Evolutionary conservation across 2,113 vertebrate species (phyloP), one percentile per base, ranked within the genome.

Genomic region (Thalassarche chlororhynchos): DNA sequence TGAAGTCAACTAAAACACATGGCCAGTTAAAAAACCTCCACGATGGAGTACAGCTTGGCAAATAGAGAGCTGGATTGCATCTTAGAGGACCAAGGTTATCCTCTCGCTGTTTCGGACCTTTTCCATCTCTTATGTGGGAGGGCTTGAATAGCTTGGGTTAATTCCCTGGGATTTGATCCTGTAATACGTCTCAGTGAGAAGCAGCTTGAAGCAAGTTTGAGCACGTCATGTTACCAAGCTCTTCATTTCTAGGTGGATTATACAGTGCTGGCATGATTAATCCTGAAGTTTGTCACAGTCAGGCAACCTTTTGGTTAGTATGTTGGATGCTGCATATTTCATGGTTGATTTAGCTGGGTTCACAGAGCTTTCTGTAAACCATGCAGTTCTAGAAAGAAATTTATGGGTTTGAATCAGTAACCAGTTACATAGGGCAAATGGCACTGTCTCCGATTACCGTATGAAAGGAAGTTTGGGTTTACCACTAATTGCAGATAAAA

Each of bases 401-500:
- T 69, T 90, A 93, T 72, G 70, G 62, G 29, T 89, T 93, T 77
- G 62, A 81, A 81, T 83, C 64, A 52, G 25, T 32, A 96, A 84
- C 79, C 84, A 83, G 84, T 84, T 97, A 95, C 55, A 71, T 1
- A 85, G 83, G 85, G 83, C 44, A 92, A 96, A 78, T 69, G 92
- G 70, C 29, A 83, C 61, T 85, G 65, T 84, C 92, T 94, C 79
- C 8, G 5, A 86, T 97, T 96, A 95, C 89, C 0, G 6, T 55
- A 95, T 55, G 68, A 90, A 97, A 89, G 93, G 95, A 98, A 96
- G 82, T 79, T 90, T 96, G 92, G 91, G 93, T 95, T 96, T 96
- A 97, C 95, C 94, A 93, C 95, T 96, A 96, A 96, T 81, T 96
- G 94, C 88, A 96, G 94, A 95, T 88, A 95, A 93, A 94, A 95